Conservation (phyloP, 2,888 invertebrate species). For the Netelia inedita region DNA sequence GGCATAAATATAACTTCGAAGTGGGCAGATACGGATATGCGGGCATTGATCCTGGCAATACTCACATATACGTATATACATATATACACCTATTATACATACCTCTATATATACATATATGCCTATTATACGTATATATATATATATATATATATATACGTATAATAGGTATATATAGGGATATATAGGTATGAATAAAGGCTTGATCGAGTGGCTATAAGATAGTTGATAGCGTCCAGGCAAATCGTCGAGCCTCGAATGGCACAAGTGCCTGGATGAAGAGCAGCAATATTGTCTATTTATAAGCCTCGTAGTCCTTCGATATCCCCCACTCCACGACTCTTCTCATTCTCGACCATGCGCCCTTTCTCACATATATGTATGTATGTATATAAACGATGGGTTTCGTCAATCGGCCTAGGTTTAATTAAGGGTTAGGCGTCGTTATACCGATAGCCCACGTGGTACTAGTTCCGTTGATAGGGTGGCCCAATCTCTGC, state of each 20-base stretch:
- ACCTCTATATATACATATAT: not conserved
- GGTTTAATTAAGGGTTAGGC: conserved; percentile 65
- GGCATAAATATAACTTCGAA: not conserved
- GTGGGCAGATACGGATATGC: not conserved
- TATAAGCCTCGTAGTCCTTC: conserved; percentile 60
- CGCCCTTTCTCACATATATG: conserved; percentile 28
- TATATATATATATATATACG: not conserved
- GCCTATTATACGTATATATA: no score
- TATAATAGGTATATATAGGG: not conserved
- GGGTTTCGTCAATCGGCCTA: conserved; percentile 55
- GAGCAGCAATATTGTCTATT: conserved; percentile 59
- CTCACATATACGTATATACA: not conserved
- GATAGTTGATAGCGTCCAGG: conserved; percentile 28
- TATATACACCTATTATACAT: no score
- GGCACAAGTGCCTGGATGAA: conserved; percentile 60
- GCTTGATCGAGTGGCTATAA: conserved; percentile 32
- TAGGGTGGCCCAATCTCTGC: conserved; percentile 25
- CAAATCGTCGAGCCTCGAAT: conserved; percentile 60
- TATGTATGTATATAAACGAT: not conserved
- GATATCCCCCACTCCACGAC: conserved; percentile 17
- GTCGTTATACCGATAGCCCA: conserved; percentile 54
- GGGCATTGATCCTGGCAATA: conserved; percentile 9
- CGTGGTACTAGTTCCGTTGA: conserved; percentile 34
- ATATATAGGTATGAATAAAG: not conserved
- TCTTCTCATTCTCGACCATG: not conserved